These are phyloP conservation scores for Aegypius monachus DNA, from an alignment of 2,113 vertebrate genomes.

Conservation along the genomic window DNA sequence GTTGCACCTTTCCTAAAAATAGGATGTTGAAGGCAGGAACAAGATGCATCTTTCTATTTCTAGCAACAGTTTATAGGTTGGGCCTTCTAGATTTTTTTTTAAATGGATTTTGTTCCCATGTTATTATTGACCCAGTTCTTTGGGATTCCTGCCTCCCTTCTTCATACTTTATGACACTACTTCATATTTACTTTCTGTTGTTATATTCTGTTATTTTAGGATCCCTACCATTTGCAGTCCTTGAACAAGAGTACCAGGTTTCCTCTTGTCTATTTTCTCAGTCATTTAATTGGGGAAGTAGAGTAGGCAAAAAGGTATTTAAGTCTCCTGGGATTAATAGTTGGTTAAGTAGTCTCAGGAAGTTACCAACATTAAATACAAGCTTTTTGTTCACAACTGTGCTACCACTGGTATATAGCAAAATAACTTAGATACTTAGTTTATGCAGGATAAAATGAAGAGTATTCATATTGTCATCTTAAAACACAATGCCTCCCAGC, in stretches of 20 bases:
- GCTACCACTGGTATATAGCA: background rate
- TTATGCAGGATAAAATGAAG: background rate
- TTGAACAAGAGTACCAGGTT: background rate
- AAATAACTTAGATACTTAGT: background rate
- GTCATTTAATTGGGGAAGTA: background rate
- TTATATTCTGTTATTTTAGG: background rate
- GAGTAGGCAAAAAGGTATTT: background rate
- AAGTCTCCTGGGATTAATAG: background rate
- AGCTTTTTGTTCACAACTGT: background rate
- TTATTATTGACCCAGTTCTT: background rate
- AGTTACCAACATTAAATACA: background rate
- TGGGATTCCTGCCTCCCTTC: background rate
- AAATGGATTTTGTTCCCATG: background rate
- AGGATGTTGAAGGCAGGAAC: background rate
- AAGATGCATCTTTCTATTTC: background rate
- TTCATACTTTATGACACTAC: background rate
- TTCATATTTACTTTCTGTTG: background rate
- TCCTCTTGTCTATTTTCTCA: background rate
- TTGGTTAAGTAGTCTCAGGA: background rate
- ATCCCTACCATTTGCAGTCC: background rate
- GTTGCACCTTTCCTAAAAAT: background rate
- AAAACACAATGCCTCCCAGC: background rate
- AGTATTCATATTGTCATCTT: conserved; percentile 7
- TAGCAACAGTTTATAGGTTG: background rate
- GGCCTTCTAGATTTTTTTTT: background rate